These are phyloP conservation scores for Shargacucullia verbasci DNA, from an alignment of 2,888 invertebrate genomes.

Conservation along the genomic window DNA sequence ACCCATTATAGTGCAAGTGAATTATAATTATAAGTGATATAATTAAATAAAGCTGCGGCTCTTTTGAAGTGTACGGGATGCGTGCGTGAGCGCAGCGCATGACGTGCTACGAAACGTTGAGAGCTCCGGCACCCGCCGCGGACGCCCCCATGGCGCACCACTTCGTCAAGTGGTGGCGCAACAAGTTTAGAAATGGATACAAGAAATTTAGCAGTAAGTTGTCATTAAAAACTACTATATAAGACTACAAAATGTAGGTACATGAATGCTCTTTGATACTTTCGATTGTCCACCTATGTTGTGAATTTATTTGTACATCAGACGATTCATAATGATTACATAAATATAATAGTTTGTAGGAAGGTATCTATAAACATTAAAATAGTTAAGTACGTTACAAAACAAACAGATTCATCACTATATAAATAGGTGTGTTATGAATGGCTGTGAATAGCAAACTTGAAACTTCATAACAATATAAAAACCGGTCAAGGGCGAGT, in stretches of 20 bases:
- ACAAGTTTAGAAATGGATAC: conserved; percentile 93
- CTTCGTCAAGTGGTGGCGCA: conserved; percentile 93
- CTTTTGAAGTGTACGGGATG: conserved; percentile 88
- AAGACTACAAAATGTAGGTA: not conserved
- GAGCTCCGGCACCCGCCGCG: conserved; percentile 88
- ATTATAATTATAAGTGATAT: conserved; percentile 70
- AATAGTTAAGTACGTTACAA: conserved; percentile 1
- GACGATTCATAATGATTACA: not conserved
- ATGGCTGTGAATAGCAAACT: conserved; percentile 30
- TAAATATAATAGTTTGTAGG: not conserved
- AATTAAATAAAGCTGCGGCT: conserved; percentile 80
- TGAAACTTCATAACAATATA: conserved; percentile 34
- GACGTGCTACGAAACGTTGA: conserved; percentile 89
- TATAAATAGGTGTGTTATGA: conserved; percentile 15
- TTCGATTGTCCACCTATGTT: too few species aligned
- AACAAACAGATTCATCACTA: conserved; percentile 17
- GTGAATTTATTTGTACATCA: conserved; percentile 1
- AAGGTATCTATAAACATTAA: conserved; percentile 10
- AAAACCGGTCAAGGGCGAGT: conserved; percentile 56
- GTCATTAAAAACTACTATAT: conserved; percentile 20
- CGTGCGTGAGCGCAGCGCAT: conserved; percentile 89
- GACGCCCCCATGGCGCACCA: conserved; percentile 92
- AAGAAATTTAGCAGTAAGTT: conserved; percentile 92
- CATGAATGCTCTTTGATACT: too few species aligned
- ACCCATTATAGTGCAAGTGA: conserved; percentile 77